These are phyloP conservation scores for Tinamus major DNA, from an alignment of 2,797 vertebrate genomes.

Conservation along the genomic window DNA sequence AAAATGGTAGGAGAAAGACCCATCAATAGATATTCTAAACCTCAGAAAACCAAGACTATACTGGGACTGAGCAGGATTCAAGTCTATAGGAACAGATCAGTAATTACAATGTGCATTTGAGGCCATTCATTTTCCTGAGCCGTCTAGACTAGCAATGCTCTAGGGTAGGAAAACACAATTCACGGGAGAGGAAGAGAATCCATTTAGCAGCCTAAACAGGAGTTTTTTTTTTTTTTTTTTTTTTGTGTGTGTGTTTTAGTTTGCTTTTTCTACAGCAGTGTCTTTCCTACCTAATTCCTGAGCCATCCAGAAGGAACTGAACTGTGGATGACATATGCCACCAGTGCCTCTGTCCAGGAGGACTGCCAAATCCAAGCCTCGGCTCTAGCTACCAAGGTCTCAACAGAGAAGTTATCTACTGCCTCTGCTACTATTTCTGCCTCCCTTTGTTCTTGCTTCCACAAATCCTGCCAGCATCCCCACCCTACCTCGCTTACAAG, in stretches of 20 bases:
- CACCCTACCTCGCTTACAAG: background rate
- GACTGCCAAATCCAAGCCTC: background rate
- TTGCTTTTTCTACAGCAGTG: background rate
- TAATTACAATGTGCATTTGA: background rate
- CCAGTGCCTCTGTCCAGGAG: background rate
- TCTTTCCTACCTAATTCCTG: background rate
- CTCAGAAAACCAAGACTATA: background rate
- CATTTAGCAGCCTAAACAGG: background rate
- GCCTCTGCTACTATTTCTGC: background rate
- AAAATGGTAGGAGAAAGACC: background rate
- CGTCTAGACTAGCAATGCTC: slow-evolving; percentile 29
- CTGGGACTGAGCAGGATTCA: background rate
- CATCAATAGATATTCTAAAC: background rate
- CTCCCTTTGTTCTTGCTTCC: slow-evolving; percentile 1
- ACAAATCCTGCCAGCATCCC: background rate
- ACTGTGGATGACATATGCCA: background rate
- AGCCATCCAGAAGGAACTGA: background rate
- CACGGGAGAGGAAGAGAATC: background rate
- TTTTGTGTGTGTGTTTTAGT: too few species aligned
- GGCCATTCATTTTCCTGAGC: slow-evolving; percentile 20
- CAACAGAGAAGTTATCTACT: background rate
- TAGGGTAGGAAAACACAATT: background rate
- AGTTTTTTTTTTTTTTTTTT: background rate
- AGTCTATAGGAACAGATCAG: background rate
- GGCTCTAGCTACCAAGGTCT: background rate